These are phyloP conservation scores for Parelbella ahira DNA, from an alignment of 2,888 invertebrate genomes.

Conservation along the genomic window DNA sequence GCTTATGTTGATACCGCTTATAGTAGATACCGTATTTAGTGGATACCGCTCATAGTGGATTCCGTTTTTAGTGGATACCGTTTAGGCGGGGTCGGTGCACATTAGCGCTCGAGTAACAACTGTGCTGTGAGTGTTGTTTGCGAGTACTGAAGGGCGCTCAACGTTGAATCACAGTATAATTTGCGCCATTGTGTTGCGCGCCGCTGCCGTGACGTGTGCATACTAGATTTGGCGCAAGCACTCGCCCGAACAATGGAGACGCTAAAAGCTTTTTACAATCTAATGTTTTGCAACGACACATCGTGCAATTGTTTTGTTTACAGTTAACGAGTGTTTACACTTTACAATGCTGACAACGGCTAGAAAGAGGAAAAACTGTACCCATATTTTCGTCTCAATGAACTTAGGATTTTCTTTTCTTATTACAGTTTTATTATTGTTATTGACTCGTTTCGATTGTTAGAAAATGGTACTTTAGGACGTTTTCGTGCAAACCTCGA, in stretches of 20 bases:
- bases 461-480: no score
- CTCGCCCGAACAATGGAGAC: slow-evolving; percentile 32
- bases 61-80: not conserved
- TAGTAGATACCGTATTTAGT: no score
- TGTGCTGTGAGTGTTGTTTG: slow-evolving; percentile 21
- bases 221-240: slow-evolving; percentile 32
- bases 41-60: no score
- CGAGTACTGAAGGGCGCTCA: slow-evolving; percentile 28
- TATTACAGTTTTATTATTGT: no score
- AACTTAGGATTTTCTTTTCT: no score
- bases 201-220: slow-evolving; percentile 31
- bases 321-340: slow-evolving; percentile 14
- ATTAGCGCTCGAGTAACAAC: slow-evolving; percentile 13
- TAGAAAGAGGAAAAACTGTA: not conserved
- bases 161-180: slow-evolving; percentile 38
- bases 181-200: slow-evolving; percentile 39
- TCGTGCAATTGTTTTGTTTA: slow-evolving; percentile 21
- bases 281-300: slow-evolving; percentile 24
- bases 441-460: no score
- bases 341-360: not conserved
- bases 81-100: slow-evolving; percentile 15
- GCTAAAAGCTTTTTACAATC: slow-evolving; percentile 30
- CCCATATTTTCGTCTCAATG: no score
- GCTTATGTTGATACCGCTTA: no score
- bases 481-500: no score